Base-by-base conservation (phyloP, 2,113 vertebrate genomes). In the Dolichotis patagonum region DNA sequence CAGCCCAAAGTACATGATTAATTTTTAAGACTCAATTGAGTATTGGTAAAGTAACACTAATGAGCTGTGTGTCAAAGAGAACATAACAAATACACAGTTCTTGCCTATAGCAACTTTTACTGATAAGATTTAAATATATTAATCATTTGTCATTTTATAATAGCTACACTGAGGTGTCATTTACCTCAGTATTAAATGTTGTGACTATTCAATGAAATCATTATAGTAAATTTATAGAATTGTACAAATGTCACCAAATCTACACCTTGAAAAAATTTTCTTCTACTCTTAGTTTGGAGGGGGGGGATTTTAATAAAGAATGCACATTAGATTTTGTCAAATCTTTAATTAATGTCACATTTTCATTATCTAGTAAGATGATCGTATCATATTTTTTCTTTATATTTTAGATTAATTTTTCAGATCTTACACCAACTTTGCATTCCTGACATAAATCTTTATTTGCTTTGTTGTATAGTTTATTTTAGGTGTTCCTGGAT, bases 321-420 rank as follows among this genome's bases (percentile, higher is more conserved):
- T 62, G 14, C 41, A 26, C 78, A 22, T 54, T 62, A 65, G 32
- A 22, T 78, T 91, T 93, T 58, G 19, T 75, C 46, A 63, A 93
- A 75, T 91, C 26, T 30, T 78, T 43, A 78, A 32, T 49, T 26
- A 14, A 78, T 78, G 30, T 78, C 16, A 19, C 26, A 35, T 85
- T 88, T 62, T 60, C 35, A 88, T 4, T 60, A 28, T 84, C 46
- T 67, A 17, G n/a, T 88, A 83, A 96, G 46, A 85, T 62, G 60
- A 60, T 35, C 16, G 11, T 60, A 35, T 67, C 26, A 30, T 87
- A 32, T 87, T 88, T 97, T 63, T 63, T 30, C 41, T 81, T 88
- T 43, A 63, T 52, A 90, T 85, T 85, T 75, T 85, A 52, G 41
- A 19, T 30, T 60, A 54, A 86, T 82, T 92, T 95, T 87, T 46